These are phyloP conservation scores for Psophia crepitans DNA, from an alignment of 2,113 vertebrate species.

Conservation along the genomic window DNA sequence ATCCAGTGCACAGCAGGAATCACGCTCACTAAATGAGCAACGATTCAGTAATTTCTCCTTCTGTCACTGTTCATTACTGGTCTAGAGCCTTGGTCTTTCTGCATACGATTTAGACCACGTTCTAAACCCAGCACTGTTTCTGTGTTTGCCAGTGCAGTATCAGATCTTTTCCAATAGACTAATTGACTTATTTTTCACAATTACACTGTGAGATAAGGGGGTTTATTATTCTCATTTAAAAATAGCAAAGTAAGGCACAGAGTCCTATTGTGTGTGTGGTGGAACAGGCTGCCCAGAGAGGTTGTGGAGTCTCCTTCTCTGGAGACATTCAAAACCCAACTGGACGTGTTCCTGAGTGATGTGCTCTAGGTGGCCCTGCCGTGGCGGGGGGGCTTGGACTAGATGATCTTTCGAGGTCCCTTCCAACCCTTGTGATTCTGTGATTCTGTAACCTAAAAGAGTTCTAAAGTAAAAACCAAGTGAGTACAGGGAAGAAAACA, in stretches of 20 bases:
- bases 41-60: constrained; percentile 41
- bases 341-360: too few relatives aligned
- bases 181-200: background rate
- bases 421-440: too few relatives aligned
- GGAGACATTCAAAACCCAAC: too few relatives aligned
- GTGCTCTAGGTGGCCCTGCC: too few relatives aligned
- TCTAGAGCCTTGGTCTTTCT: constrained; percentile 11
- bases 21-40: constrained; percentile 26
- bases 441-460: too few relatives aligned
- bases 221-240: background rate
- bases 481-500: background rate
- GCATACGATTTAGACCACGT: background rate
- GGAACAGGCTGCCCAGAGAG: too few relatives aligned
- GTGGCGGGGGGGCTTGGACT: too few relatives aligned
- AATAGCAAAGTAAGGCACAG: background rate
- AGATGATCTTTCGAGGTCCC: too few relatives aligned
- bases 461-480: background rate
- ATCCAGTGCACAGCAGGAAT: constrained; percentile 17
- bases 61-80: constrained; percentile 44
- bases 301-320: too few relatives aligned
- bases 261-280: background rate
- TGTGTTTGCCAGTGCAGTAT: background rate
- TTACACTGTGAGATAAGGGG: background rate
- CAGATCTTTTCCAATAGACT: background rate
- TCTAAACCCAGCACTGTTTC: background rate